Percentiles rank a stretch among this genome's conserved stretches.
Conservation (phyloP, 1,140 invertebrate species). For the Platyura marginata region DNA sequence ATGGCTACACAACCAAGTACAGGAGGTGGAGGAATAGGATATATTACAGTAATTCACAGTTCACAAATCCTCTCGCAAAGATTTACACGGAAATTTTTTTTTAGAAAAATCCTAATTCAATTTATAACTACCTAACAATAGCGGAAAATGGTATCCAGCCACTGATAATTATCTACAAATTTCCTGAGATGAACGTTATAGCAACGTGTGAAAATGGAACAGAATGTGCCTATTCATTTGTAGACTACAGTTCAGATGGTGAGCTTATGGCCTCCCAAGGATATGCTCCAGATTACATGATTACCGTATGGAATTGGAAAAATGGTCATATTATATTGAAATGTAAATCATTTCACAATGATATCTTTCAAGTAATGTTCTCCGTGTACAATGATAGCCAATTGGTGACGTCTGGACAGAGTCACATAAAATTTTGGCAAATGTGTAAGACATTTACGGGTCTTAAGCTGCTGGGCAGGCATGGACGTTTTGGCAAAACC, state of each 20-base stretch:
- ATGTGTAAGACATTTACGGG: constrained; percentile 79
- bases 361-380: constrained; percentile 60
- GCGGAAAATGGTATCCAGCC: constrained; percentile 69
- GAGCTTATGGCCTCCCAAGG: constrained; percentile 64
- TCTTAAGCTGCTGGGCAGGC: constrained; percentile 65
- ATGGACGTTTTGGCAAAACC: constrained; percentile 77
- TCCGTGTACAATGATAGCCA: constrained; percentile 56
- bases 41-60: too few relatives aligned
- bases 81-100: too few relatives aligned
- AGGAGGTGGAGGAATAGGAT: constrained; percentile 57
- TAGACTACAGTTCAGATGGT: constrained; percentile 65
- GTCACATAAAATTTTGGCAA: constrained; percentile 87
- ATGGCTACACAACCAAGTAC: constrained; percentile 48
- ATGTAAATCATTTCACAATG: constrained; percentile 60
- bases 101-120: constrained; percentile 49
- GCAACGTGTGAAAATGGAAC: constrained; percentile 57
- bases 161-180: constrained; percentile 64
- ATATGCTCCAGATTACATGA: constrained; percentile 63
- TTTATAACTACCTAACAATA: constrained; percentile 54
- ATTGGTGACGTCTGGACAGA: constrained; percentile 51
- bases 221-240: constrained; percentile 44
- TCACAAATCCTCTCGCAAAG: too few relatives aligned
- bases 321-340: constrained; percentile 49
- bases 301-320: constrained; percentile 80
- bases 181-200: constrained; percentile 54